Percentiles rank a stretch among this genome's conserved stretches.
phyloP scores from a whole-genome alignment of 2,113 vertebrate genomes.

The Climacteris rufus region DNA sequence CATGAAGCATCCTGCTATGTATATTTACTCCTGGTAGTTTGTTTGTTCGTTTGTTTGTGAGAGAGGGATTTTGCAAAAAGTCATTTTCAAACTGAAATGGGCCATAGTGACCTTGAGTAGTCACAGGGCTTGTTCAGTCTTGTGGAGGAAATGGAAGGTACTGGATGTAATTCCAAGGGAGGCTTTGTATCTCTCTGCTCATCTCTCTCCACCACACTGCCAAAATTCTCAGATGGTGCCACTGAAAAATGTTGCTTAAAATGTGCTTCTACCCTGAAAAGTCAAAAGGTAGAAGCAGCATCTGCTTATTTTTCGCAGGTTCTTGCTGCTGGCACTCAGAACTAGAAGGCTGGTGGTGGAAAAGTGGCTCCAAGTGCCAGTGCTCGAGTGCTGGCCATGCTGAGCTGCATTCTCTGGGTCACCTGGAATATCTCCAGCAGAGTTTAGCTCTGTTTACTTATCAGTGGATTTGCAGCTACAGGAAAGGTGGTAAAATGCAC shows the following conservation, averaged over 20 bases:
- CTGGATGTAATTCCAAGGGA: background rate
- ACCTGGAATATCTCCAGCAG: background rate
- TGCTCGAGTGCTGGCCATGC: background rate
- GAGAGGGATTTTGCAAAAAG: background rate
- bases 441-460: background rate
- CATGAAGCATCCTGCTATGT: background rate
- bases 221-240: background rate
- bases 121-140: background rate
- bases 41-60: background rate
- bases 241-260: background rate
- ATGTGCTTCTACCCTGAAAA: background rate
- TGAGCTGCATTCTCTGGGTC: background rate
- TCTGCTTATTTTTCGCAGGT: background rate
- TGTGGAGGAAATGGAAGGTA: background rate
- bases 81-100: background rate
- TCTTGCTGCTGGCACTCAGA: background rate
- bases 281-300: background rate
- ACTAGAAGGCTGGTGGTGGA: background rate
- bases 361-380: background rate
- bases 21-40: background rate
- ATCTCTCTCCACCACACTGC: background rate
- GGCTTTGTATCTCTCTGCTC: background rate
- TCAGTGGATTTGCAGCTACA: background rate
- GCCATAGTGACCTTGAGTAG: background rate
- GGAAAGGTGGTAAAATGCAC: background rate